Base-by-base conservation (phyloP, 2,113 vertebrate species). In the Brevimyrus niger region DNA sequence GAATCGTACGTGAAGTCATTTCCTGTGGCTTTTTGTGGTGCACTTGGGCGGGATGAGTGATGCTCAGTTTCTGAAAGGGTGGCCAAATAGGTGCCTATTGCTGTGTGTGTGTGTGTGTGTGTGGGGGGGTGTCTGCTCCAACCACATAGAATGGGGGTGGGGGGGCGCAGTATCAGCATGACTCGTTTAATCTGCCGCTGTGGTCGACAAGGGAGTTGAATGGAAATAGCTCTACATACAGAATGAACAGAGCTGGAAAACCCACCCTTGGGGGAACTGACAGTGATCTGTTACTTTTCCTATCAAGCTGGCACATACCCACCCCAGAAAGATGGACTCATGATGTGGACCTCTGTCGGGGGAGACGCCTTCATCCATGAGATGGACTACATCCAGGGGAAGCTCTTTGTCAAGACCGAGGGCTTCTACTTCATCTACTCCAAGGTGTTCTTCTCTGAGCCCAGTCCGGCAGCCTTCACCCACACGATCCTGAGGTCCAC, bases 371-470 rank as follows among this genome's bases (percentile, higher is more conserved):
- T 96, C 89, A 85, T 95, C 23, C 85, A 95, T 4, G 88, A 94
- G 35, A 92, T 98, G 85, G 2, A 27, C 7, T 97, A 96, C 93
- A 89, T 1, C 0, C 1, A 95, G 0, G 92, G 94, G 0, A 91
- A 92, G 0, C 94, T 98, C 2, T 48, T 95, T 80, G 92, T 95
- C 27, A 73, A 88, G 35, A 90, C 91, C 44, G 90, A 96, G 0
- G 97, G 97, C 2, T 95, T 91, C 90, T 98, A 97, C 86, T 96
- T 94, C 9, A 65, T 98, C 89, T 98, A 97, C 84, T 97, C 97
- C 35, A 97, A 97, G 89, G 91, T 97, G 87, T 94, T 90, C 89
- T 93, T 96, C 89, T 65, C 11, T 8, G 89, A 21, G 0, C 47
- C 89, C 13, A 1, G 21, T 15, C 94, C 15, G 0, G 0, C 1